Percentiles rank a stretch among this genome's conserved stretches.
phyloP scores from a whole-genome alignment of 2,888 invertebrate species.

The Argyresthia goedartella region DNA sequence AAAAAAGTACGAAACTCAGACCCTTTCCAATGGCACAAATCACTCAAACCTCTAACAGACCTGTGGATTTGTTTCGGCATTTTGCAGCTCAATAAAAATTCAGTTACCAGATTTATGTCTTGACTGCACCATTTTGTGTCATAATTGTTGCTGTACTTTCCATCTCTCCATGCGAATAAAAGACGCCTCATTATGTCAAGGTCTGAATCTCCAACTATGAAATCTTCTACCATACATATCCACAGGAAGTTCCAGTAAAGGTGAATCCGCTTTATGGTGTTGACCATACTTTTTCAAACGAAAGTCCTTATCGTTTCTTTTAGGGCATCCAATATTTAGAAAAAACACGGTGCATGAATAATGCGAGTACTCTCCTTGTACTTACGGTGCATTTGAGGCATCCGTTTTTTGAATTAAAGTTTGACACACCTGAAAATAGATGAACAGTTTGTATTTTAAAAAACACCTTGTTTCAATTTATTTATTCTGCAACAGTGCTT shows the following conservation, averaged over 20 bases:
- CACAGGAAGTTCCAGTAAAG: slow-evolving; percentile 13
- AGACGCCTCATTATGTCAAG: slow-evolving; percentile 17
- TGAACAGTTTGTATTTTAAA: too few species aligned
- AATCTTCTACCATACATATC: slow-evolving; percentile 18
- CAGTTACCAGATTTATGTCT: slow-evolving; percentile 11
- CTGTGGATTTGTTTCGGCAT: slow-evolving; percentile 14
- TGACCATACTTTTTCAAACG: slow-evolving; percentile 13
- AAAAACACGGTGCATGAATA: slow-evolving; percentile 11
- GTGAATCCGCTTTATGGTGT: slow-evolving; percentile 16
- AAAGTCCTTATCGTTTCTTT: slow-evolving; percentile 14
- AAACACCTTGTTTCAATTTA: too few species aligned
- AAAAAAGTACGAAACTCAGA: slow-evolving; percentile 15
- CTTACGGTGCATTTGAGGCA: slow-evolving; percentile 13
- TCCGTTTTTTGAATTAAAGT: slow-evolving; percentile 13
- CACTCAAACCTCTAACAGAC: slow-evolving; percentile 11
- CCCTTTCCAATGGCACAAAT: slow-evolving; percentile 12
- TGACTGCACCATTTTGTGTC: slow-evolving; percentile 12
- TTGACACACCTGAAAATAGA: too few species aligned
- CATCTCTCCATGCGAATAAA: slow-evolving; percentile 15
- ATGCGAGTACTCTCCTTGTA: slow-evolving; percentile 15
- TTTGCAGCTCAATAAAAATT: background rate
- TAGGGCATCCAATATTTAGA: slow-evolving; percentile 1
- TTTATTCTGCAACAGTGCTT: too few species aligned
- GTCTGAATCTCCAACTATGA: slow-evolving; percentile 18
- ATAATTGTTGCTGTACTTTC: slow-evolving; percentile 12